phyloP scores from a whole-genome alignment of 2,888 invertebrate genomes.

The Pandemis heparana region DNA sequence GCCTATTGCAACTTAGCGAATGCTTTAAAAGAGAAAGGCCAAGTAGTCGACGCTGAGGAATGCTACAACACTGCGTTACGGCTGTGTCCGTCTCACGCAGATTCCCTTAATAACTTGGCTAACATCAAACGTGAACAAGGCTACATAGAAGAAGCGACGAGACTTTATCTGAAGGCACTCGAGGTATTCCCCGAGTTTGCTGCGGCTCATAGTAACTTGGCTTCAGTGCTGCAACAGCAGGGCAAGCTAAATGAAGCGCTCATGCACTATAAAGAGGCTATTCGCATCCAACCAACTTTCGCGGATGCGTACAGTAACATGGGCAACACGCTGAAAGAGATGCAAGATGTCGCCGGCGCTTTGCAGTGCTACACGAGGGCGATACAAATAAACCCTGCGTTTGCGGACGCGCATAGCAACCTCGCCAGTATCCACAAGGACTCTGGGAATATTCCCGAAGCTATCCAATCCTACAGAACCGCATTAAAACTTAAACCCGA shows the following conservation, averaged over 20 bases:
- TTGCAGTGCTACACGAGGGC: slow-evolving; percentile 99
- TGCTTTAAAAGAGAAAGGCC: slow-evolving; percentile 99
- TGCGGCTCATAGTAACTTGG: slow-evolving; percentile 99
- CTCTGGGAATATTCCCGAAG: slow-evolving; percentile 99
- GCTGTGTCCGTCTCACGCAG: slow-evolving; percentile 98
- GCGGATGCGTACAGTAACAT: slow-evolving; percentile 99
- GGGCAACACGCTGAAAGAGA: slow-evolving; percentile 99
- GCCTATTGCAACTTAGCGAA: slow-evolving; percentile 99
- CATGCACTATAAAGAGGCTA: slow-evolving; percentile 99
- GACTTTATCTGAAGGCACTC: slow-evolving; percentile 96
- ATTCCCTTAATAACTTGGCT: slow-evolving; percentile 98
- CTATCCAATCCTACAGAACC: slow-evolving; percentile 98
- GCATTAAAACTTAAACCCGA: slow-evolving; percentile 99
- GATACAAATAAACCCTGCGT: slow-evolving; percentile 99
- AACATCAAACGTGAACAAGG: slow-evolving; percentile 99
- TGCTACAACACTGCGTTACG: slow-evolving; percentile 98
- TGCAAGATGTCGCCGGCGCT: slow-evolving; percentile 99
- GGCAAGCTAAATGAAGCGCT: slow-evolving; percentile 98
- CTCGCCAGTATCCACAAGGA: slow-evolving; percentile 99
- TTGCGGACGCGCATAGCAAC: slow-evolving; percentile 99
- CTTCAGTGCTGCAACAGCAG: slow-evolving; percentile 99
- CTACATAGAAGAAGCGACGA: slow-evolving; percentile 98
- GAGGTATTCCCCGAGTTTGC: slow-evolving; percentile 99
- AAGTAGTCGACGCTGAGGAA: slow-evolving; percentile 98
- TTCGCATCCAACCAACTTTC: slow-evolving; percentile 99